Conservation (phyloP, 2,113 vertebrate species). For the Euleptes europaea region DNA sequence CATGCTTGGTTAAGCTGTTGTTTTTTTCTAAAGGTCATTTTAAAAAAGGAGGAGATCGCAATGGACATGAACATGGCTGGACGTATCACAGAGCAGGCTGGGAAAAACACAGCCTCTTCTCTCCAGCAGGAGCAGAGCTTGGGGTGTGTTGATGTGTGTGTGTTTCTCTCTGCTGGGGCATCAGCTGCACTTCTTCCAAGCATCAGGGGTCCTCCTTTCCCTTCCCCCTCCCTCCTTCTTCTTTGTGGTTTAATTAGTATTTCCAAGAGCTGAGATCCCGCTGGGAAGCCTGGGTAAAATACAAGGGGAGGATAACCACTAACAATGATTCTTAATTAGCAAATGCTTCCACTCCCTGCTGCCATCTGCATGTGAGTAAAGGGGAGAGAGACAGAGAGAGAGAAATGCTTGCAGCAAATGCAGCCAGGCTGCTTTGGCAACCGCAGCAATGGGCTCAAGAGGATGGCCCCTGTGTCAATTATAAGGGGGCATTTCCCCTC, state of each 20-base stretch:
- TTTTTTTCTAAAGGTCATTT: background rate
- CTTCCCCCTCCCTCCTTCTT: conserved; percentile 37
- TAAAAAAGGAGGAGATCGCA: background rate
- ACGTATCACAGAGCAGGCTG: fast-evolving
- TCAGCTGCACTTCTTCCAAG: fast-evolving
- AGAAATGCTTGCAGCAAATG: background rate
- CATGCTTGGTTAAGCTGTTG: conserved; percentile 33
- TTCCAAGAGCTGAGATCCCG: conserved; percentile 65
- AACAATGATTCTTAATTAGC: conserved; percentile 69
- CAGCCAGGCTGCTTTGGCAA: background rate
- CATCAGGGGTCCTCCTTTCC: background rate
- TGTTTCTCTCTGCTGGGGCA: background rate
- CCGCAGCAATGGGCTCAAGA: background rate
- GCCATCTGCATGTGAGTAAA: background rate
- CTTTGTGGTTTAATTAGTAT: conserved; percentile 72
- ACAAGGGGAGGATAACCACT: conserved; percentile 54
- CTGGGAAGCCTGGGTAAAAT: conserved; percentile 59
- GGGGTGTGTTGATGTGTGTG: background rate
- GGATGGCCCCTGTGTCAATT: fast-evolving
- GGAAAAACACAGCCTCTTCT: fast-evolving
- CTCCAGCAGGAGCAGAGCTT: background rate
- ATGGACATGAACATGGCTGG: fast-evolving
- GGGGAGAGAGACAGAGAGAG: background rate
- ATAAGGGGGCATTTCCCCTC: background rate
- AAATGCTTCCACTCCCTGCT: background rate